Conservation (phyloP, 2,113 vertebrate genomes). For the Neogale vison region DNA sequence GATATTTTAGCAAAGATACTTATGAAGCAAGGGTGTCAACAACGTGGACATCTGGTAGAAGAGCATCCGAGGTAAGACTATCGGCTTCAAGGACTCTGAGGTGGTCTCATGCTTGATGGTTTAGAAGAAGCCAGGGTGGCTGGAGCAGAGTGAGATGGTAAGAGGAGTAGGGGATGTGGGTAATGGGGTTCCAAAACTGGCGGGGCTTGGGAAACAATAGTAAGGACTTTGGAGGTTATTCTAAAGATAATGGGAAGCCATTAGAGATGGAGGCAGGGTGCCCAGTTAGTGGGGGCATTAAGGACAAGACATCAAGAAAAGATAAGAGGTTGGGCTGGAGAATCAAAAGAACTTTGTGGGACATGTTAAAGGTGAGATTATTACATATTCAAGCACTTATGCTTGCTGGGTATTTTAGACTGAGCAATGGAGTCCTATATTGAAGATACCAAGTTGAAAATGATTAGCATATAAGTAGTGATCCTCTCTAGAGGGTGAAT, state of each 20-base stretch:
- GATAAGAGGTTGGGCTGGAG: neutral
- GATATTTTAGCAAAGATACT: neutral
- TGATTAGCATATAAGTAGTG: neutral
- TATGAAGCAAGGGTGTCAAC: neutral
- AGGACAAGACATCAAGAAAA: no score
- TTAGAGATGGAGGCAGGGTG: neutral
- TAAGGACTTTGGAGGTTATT: neutral
- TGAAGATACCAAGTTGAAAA: neutral
- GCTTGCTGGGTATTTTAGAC: neutral
- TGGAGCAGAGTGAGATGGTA: neutral
- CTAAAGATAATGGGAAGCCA: no score
- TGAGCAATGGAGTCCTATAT: neutral
- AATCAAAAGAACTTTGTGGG: neutral
- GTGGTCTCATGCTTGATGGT: no score
- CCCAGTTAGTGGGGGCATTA: neutral
- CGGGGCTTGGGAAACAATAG: neutral
- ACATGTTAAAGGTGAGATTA: neutral
- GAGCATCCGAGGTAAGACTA: no score
- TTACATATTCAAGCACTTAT: neutral
- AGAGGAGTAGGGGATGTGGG: neutral
- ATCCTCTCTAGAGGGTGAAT: neutral
- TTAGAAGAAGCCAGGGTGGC: neutral
- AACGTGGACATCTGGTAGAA: neutral
- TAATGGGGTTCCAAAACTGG: no score
- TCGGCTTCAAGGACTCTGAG: neutral